phyloP scores from a whole-genome alignment of 2,113 vertebrate species.

The Albula glossodonta region DNA sequence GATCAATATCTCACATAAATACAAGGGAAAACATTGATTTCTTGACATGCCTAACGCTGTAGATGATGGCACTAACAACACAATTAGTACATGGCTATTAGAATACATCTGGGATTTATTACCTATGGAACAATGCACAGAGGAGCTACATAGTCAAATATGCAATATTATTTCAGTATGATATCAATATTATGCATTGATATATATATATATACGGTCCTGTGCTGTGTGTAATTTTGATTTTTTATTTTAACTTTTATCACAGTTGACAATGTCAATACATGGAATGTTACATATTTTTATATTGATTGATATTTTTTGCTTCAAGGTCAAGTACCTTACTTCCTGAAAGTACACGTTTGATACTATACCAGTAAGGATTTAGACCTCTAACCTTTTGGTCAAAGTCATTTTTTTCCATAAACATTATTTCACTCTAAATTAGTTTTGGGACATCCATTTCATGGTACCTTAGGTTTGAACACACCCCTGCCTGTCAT shows the following conservation, averaged over 20 bases:
- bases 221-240: no score
- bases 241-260: no score
- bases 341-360: no score
- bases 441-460: not conserved
- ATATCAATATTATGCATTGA: no score
- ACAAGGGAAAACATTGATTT: conserved; percentile 54
- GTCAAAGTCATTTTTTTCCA: no score
- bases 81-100: conserved; percentile 35
- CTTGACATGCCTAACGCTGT: conserved; percentile 24
- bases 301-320: no score
- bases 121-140: not conserved
- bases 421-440: no score
- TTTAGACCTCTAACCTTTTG: no score
- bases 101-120: conserved; percentile 5
- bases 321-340: no score
- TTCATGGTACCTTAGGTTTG: not conserved
- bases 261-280: no score
- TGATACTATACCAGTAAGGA: no score
- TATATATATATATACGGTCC: not conserved
- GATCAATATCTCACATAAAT: conserved; percentile 47
- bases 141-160: not conserved
- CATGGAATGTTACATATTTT: no score
- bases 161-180: not conserved
- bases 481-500: not conserved
- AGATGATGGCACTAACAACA: conserved; percentile 35